Evolutionary conservation across 2,113 vertebrate genomes (phyloP).

Genomic region (Opisthocomus hoazin): DNA sequence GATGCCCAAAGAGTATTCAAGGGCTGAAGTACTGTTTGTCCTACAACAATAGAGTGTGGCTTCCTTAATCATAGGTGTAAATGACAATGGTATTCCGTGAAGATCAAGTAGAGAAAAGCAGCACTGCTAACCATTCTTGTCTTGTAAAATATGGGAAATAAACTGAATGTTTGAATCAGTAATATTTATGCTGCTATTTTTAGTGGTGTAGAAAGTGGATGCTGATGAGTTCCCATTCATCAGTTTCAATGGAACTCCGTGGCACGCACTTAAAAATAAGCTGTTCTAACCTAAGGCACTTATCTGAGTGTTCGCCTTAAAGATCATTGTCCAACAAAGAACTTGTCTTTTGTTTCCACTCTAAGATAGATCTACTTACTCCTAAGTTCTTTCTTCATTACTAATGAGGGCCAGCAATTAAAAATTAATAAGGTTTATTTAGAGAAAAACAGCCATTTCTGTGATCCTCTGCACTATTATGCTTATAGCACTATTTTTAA

Average conservation of each 20-base stretch:
- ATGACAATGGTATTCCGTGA: not conserved
- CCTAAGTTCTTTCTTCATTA: not conserved
- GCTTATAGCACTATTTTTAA: not conserved
- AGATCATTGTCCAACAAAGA: not conserved
- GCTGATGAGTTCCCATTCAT: not conserved
- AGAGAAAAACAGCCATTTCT: not conserved
- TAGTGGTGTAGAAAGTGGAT: not conserved
- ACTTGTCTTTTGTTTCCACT: not conserved
- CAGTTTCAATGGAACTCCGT: not conserved
- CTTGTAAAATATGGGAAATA: not conserved
- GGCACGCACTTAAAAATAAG: not conserved
- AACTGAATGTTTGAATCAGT: not conserved
- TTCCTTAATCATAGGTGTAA: not conserved
- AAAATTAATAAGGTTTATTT: constrained; percentile 20
- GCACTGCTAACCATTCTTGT: not conserved
- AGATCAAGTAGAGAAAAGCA: not conserved
- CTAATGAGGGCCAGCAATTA: not conserved
- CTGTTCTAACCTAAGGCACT: not conserved
- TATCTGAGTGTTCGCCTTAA: not conserved
- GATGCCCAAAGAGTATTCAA: not conserved
- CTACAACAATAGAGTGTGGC: not conserved
- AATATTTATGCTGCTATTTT: not conserved
- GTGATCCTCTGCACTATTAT: not conserved
- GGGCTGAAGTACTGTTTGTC: not conserved
- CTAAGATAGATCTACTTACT: not conserved